phyloP scores from a whole-genome alignment of 2,113 vertebrate genomes.

The Salvator merianae region DNA sequence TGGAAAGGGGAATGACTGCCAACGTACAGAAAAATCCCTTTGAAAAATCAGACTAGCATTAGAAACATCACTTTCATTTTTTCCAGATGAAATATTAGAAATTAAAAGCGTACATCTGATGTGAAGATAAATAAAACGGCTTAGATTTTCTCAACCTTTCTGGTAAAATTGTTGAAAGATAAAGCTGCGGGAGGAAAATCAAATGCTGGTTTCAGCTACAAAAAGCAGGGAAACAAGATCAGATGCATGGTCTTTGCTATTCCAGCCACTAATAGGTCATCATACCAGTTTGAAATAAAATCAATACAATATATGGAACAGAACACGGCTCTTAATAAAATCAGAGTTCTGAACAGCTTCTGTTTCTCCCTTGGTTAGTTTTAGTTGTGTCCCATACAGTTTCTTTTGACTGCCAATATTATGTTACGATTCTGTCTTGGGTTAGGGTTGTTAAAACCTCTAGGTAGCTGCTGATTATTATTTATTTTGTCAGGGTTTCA shows the following conservation, averaged over 20 bases:
- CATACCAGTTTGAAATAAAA: constrained; percentile 36
- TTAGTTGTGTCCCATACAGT: constrained; percentile 57
- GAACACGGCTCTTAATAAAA: constrained; percentile 47
- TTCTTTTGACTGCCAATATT: constrained; percentile 55
- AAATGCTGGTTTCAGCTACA: neutral
- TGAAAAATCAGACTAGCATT: neutral
- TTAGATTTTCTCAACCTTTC: neutral
- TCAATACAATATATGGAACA: constrained; percentile 45
- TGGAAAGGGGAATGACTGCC: neutral
- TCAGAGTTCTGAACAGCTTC: constrained; percentile 48
- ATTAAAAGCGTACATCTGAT: neutral
- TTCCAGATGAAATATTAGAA: too few species aligned
- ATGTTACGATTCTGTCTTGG: constrained; percentile 50
- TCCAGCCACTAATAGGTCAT: constrained; percentile 34
- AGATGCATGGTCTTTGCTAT: neutral
- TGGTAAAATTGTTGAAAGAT: neutral
- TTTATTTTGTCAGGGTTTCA: constrained; percentile 41
- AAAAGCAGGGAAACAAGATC: neutral
- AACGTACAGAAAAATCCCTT: neutral
- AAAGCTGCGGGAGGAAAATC: neutral
- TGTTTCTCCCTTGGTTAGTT: constrained; percentile 46
- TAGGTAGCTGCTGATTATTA: constrained; percentile 34
- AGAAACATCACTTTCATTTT: neutral
- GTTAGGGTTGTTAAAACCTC: constrained; percentile 38
- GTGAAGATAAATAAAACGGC: neutral